A percentile compares a stretch with the other conserved stretches of the same genome.
Conservation (phyloP, 2,113 vertebrate genomes). For the human (Homo sapiens) region DNA sequence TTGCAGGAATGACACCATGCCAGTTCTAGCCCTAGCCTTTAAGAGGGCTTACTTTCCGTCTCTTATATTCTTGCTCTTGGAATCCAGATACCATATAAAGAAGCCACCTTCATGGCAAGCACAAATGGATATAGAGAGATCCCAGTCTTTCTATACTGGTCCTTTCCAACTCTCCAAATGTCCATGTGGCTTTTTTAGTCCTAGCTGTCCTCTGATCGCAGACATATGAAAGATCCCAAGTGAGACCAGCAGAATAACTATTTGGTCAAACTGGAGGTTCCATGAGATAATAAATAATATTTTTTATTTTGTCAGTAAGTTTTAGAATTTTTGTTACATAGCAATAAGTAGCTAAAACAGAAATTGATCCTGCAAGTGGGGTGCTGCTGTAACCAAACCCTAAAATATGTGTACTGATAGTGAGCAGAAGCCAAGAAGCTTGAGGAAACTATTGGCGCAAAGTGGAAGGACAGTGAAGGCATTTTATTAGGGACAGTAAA, state of each 20-base stretch:
- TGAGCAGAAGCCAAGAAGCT: background rate
- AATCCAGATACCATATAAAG: background rate
- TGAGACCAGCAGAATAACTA: background rate
- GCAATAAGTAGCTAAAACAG: background rate
- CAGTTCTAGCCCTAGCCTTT: background rate
- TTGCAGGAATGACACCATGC: background rate
- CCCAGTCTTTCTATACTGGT: background rate
- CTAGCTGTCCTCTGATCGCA: background rate
- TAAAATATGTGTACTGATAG: background rate
- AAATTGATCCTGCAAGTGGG: background rate
- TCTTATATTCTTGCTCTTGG: background rate
- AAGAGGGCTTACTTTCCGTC: background rate
- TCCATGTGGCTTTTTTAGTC: background rate
- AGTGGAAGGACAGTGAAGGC: background rate
- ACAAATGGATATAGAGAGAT: accelerated
- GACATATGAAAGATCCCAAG: background rate
- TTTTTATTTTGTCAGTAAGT: background rate
- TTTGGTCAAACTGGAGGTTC: background rate
- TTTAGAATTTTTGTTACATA: background rate
- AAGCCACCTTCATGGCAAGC: background rate
- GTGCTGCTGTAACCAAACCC: background rate
- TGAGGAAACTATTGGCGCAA: background rate
- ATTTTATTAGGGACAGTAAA: background rate
- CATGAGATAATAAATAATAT: background rate
- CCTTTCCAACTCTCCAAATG: background rate